Evolutionary conservation across 2,797 vertebrate species (phyloP), one percentile per base, ranked within the genome.

Genomic region (Trematomus bernacchii): DNA sequence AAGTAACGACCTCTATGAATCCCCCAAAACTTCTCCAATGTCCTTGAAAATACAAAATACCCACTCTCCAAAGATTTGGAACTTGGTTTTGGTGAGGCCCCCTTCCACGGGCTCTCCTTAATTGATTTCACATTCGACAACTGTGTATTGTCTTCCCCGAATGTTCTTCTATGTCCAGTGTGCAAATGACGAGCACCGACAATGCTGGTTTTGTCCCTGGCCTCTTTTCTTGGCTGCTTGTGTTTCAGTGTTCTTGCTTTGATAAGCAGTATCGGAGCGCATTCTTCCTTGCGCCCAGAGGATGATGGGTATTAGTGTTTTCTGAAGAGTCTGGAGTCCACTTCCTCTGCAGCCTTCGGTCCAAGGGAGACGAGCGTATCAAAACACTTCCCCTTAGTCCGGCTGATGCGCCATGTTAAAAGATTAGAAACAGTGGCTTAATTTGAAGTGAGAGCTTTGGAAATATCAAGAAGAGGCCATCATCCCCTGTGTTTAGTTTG

Each of bases 351-450:
- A 61, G 80, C 75, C 70, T 18, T 15, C 81, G 48, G 2, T 87
- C 87, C 82, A 62, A 87, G 70, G 61, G 85, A 91, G 84, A 88
- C 79, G 46, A 84, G 78, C 86, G 48, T 89, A 87, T 88, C 83
- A 75, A 80, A 91, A 89, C 43, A 87, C 88, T 79, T 89, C 87
- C 85, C 82, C 61, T 79, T 76, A 77, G 87, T 90, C 79, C 15
- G 33, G 87, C 91, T 91, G 89, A 93, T 89, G 84, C 79, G 76
- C 80, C 85, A 71, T 85, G 86, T 85, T 87, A 73, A 83, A 76
- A 92, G 93, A 93, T 94, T 94, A 94, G 91, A 93, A 93, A 85
- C 80, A 87, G 82, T 77, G 86, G 91, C 91, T 94, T 92, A 92
- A 91, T 91, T 89, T 79, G 82, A 91, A 93, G 89, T 61, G 84